Conservation (phyloP, 92 coral and sea anemone genomes). For the Desmophyllum pertusum region DNA sequence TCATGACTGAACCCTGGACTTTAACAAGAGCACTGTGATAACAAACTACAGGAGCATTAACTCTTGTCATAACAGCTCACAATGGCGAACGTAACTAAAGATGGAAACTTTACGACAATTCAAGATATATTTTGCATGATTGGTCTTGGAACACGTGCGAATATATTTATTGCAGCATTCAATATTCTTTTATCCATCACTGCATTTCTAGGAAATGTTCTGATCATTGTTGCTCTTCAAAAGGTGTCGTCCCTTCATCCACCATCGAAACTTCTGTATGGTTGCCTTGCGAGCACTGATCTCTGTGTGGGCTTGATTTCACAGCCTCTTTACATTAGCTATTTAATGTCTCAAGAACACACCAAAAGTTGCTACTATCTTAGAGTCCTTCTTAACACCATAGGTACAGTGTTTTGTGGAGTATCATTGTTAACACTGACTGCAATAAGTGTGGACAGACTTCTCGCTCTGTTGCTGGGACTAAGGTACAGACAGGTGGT, state of each 20-base stretch:
- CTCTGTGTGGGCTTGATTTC: neutral
- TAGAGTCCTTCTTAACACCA: neutral
- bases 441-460: conserved; percentile 32
- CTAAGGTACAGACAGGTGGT: conserved; percentile 19
- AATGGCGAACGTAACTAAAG: no score
- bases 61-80: no score
- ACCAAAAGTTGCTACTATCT: neutral
- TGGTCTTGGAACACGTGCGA: neutral
- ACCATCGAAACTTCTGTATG: neutral
- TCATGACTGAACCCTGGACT: neutral
- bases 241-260: neutral
- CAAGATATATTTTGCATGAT: neutral
- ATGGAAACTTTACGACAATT: no score
- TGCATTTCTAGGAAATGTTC: neutral
- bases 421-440: conserved; percentile 13
- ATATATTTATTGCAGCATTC: neutral
- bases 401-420: neutral
- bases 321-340: neutral
- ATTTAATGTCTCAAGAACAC: neutral
- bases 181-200: neutral
- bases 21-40: no score
- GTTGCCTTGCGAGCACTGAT: conserved; percentile 11
- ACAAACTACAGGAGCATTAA: neutral
- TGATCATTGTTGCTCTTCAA: neutral
- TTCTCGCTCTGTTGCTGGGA: conserved; percentile 20